Percentiles rank a stretch among this genome's conserved stretches.
Conservation (phyloP, 2,797 vertebrate genomes). For the Tadarida brasiliensis region DNA sequence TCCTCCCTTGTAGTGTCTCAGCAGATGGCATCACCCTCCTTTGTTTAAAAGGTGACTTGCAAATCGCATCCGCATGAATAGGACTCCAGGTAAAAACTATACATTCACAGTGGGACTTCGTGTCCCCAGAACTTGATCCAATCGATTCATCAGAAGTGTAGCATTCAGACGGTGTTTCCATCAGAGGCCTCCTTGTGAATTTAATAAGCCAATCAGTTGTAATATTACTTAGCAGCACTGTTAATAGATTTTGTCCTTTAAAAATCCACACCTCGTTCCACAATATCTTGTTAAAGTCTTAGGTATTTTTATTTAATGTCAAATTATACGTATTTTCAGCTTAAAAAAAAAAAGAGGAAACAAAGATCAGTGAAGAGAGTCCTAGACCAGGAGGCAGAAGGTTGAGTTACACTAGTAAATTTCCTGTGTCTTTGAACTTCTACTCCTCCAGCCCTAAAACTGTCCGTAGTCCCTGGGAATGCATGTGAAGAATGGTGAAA, state of each 20-base stretch:
- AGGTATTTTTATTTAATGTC: conserved; percentile 26
- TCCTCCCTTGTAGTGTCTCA: not conserved
- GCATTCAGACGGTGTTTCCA: not conserved
- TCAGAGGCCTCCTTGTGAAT: conserved; percentile 17
- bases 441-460: not conserved
- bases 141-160: not conserved
- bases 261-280: conserved; percentile 16
- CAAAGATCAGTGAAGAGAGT: not conserved
- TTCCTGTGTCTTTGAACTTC: conserved; percentile 14
- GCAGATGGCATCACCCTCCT: not conserved
- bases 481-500: not conserved
- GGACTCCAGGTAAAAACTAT: not conserved
- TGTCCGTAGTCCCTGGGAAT: not conserved
- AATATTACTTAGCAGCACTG: not conserved
- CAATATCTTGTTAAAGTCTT: not conserved
- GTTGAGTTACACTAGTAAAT: not conserved
- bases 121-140: not conserved
- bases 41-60: not conserved
- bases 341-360: not conserved
- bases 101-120: not conserved
- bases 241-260: not conserved
- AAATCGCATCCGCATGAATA: not conserved
- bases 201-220: not conserved
- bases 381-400: not conserved
- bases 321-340: conserved; percentile 21